Base-by-base conservation (phyloP, 37 sponge, comb jelly and placozoan species). In the Amphimedon queenslandica region DNA sequence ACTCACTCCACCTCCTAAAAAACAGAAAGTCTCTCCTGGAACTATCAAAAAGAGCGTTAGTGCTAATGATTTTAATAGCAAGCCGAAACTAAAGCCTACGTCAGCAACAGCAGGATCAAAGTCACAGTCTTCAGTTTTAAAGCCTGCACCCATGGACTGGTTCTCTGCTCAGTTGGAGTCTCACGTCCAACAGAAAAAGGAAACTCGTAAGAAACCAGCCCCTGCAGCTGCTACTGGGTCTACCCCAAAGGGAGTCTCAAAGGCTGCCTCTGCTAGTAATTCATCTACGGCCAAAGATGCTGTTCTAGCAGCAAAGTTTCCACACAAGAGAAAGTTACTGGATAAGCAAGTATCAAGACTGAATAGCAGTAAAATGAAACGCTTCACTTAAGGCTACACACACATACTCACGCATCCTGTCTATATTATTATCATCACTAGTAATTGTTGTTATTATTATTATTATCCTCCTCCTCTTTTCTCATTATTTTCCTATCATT, bases 261-360 rank as follows among this genome's bases (percentile, higher is more conserved):
- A 11, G 5, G 5, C 8, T 60, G 5, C 21, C 28, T 5, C 5
- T 11, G 21, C 61, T n/a, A 6, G 40, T 0, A 70, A 57, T 33
- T 23, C 31, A 1, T 66, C 31, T 57, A 55, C 76, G n/a, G 34
- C 58, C 25, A 85, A 85, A 35, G 80, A 85, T 55, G 80, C 80
- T 2, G 69, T 88, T 37, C 47, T 88, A 21, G 77, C 89, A 23
- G 79, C 83, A 18, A 88, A 88, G 70, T 88, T 88, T 43, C 89
- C 89, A 2, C 83, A 82, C 55, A 88, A 88, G 35, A 66, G 89
- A 42, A 82, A 87, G 36, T 42, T 63, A n/a, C n/a, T n/a, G n/a
- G n/a, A n/a, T n/a, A n/a, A n/a, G n/a, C n/a, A n/a, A n/a, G n/a
- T n/a, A n/a, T n/a, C n/a, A n/a, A n/a, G n/a, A n/a, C n/a, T n/a